A percentile compares a stretch with the other conserved stretches of the same genome.
Conservation (phyloP, 1,140 invertebrate species). For the Bombus waltoni region DNA sequence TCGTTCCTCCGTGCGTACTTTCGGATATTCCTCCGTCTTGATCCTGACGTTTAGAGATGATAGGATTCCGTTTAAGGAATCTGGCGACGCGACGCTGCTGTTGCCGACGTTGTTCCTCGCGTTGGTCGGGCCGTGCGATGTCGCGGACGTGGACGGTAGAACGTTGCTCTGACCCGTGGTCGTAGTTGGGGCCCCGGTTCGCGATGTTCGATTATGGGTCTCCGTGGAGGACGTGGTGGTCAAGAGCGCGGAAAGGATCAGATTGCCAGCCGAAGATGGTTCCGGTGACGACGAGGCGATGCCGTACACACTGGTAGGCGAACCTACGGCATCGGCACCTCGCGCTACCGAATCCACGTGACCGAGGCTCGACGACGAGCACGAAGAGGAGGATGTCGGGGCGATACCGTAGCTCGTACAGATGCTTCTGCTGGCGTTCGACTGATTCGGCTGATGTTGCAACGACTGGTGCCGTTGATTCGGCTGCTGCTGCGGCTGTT, state of each 20-base stretch:
- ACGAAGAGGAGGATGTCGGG: constrained; percentile 60
- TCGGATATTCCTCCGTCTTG: constrained; percentile 71
- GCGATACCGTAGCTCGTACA: constrained; percentile 51
- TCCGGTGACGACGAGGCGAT: constrained; percentile 57
- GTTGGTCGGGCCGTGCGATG: constrained; percentile 30
- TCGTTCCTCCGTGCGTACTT: constrained; percentile 54
- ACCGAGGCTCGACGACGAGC: constrained; percentile 67
- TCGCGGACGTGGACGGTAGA: constrained; percentile 26
- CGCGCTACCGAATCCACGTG: constrained; percentile 64
- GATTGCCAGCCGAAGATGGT: constrained; percentile 20
- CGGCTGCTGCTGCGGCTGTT: constrained; percentile 49
- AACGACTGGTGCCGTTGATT: constrained; percentile 45
- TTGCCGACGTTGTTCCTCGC: constrained; percentile 9
- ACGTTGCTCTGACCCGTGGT: too few relatives aligned
- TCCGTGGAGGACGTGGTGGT: constrained; percentile 28
- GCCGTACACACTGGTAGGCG: constrained; percentile 61
- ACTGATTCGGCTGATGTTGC: constrained; percentile 46
- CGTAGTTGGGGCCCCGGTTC: constrained; percentile 26
- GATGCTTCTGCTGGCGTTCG: constrained; percentile 54
- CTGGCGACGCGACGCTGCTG: constrained; percentile 38
- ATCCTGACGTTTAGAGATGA: constrained; percentile 70
- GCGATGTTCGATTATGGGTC: constrained; percentile 38
- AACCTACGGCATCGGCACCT: constrained; percentile 64
- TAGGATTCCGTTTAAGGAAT: constrained; percentile 73
- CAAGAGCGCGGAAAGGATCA: constrained; percentile 7